A percentile compares a stretch with the other conserved stretches of the same genome.
Conservation (phyloP, 2,797 vertebrate species). For the Smutsia gigantea region DNA sequence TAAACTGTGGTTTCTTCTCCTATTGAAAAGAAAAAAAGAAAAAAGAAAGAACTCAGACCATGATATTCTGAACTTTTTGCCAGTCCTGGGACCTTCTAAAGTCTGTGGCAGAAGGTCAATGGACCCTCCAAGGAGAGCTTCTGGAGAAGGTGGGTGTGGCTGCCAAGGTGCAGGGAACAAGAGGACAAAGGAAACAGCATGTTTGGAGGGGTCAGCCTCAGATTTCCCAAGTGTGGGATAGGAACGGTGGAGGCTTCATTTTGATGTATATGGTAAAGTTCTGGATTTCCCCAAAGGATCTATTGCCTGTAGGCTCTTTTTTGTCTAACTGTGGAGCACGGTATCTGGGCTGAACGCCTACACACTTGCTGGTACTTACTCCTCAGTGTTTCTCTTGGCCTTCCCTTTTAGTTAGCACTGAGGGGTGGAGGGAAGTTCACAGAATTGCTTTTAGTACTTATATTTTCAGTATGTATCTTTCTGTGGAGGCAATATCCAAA, state of each 20-base stretch:
- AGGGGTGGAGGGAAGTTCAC: neutral
- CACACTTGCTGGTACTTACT: neutral
- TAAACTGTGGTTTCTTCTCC: too few species aligned
- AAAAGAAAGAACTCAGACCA: constrained; percentile 29
- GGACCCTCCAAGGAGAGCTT: neutral
- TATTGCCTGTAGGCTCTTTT: neutral
- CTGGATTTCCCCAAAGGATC: constrained; percentile 1
- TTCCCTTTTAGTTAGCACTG: constrained; percentile 22
- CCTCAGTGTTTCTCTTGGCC: neutral
- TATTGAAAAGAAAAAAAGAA: too few species aligned
- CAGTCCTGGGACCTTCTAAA: neutral
- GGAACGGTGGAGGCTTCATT: neutral
- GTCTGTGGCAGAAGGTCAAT: neutral
- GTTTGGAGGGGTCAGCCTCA: neutral
- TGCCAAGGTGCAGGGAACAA: neutral
- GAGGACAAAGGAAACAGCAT: neutral
- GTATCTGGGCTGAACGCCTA: neutral
- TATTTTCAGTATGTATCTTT: neutral
- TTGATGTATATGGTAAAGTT: neutral
- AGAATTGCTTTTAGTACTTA: neutral
- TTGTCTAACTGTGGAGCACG: neutral
- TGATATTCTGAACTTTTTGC: constrained; percentile 2
- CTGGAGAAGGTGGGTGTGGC: constrained; percentile 14
- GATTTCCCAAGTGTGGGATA: neutral
- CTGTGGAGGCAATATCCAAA: neutral